Evolutionary conservation across 2,888 invertebrate species (phyloP), one percentile per base, ranked within the genome.

Genomic region (Thymelicus acteon): DNA sequence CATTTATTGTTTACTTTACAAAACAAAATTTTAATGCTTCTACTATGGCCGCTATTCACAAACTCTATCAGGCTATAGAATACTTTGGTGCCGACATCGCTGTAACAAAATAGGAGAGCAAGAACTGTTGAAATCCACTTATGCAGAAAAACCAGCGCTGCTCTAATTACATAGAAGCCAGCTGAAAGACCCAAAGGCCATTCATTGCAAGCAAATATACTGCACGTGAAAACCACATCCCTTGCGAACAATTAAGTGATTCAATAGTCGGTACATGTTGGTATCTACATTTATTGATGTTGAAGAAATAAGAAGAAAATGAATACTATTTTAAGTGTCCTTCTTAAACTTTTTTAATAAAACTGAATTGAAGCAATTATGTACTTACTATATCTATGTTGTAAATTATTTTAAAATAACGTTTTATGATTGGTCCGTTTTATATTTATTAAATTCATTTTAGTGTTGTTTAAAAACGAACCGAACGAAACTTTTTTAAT

Each of bases 81-180:
- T 24, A 31, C 7, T 40, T 60, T 60, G 47, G 60, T 57, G 39
- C 47, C 44, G 31, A 19, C 52, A 44, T 67, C 40, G 52, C 54
- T 37, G 67, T 60, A 49, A 52, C 49, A 40, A 19, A 85, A 81
- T 77, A 80, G 79, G 75, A 80, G 79, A 81, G 82, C 84, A 83
- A 61, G 67, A 49, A 67, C 81, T 80, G 83, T 88, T 84, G 79
- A 87, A 86, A 84, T 82, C 82, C 85, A 89, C 88, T 89, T 87
- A 86, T 85, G 86, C 81, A 84, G 83, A 87, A 89, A 89, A 87
- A 81, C 84, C 78, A 79, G 80, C 80, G 85, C 79, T 80, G 88
- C 86, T 86, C 87, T 92, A 92, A 92, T 91, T 91, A 91, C 88
- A 90, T 89, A 88, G 89, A 87, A 88, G 85, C 80, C 81, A 84